Base-by-base conservation (phyloP, 2,113 vertebrate species). In the Epinephelus fuscoguttatus region DNA sequence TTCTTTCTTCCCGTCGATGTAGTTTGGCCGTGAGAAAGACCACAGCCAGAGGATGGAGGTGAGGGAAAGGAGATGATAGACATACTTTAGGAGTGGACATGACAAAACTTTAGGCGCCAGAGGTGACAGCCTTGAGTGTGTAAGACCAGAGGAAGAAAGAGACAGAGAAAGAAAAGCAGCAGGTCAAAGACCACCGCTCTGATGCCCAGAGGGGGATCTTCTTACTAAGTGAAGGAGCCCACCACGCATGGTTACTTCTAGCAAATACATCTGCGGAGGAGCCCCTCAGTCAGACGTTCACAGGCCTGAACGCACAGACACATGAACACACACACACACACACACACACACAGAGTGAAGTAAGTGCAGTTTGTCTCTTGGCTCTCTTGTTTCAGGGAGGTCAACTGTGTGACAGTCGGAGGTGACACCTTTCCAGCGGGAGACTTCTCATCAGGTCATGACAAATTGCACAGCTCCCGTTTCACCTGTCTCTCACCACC, bases 361-460 rank as follows among this genome's bases (percentile, higher is more conserved):
- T 86, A 87, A 82, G 81, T n/a, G 86, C 53, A 72, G 84, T 81
- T 90, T 89, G 77, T 88, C 87, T 94, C 91, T 63, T 50, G 70
- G 89, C 84, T 87, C 93, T 90, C 90, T 90, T 88, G 89, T 94
- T 95, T 94, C 88, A 85, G 82, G 57, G 80, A 93, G 92, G 94
- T 95, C 93, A 94, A 83, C 91, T 91, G 81, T 90, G 88, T 92
- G 94, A 94, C 91, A 91, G 86, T 90, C 84, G 52, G 82, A 84
- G 79, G 86, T 93, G 85, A 93, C 93, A 91, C 92, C 93, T 94
- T 81, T 92, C 13, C 8, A 84, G 68, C 37, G 50, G 70, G 21
- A 82, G 60, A 82, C 68, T 84, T 84, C 83, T 86, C 82, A 87
- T 63, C 68, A 25, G 80, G 82, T 91, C 88, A 87, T 83, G 84